Base-by-base conservation (phyloP, 2,888 invertebrate species). In the Lasioglossum vierecki region DNA sequence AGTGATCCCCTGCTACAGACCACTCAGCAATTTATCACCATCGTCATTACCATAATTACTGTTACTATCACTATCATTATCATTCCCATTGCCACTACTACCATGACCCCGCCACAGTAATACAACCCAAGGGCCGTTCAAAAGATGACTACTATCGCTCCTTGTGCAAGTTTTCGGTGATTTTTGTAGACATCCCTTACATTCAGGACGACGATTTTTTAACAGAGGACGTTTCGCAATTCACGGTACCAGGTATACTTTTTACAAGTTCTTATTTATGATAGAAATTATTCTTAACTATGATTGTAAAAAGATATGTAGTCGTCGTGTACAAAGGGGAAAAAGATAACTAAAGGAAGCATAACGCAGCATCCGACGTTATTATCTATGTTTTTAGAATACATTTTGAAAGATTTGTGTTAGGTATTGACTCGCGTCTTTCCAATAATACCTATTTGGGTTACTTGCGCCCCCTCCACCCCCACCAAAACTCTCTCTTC, bases 1-100 rank as follows among this genome's bases (percentile, higher is more conserved):
- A 95, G 95, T 95, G 95, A 95, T 95, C 95, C 93, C 93, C 93
- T 94, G 93, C 94, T 92, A 91, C 77, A 92, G 91, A 93, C 89
- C 87, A 92, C 76, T 80, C 87, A 73, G 88, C 75, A 85, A 88
- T 88, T 79, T 79, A 86, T 77, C 90, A 88, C 80, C 88, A 91
- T 86, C 83, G 84, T 82, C 88, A 89, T 80, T 88, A 87, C 86
- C 84, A 83, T 81, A 83, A 86, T 86, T 87, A 90, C 74, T 86
- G 86, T 88, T 85, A 80, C 76, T 87, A 89, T 91, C 89, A 87
- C 85, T 83, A 83, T 79, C 83, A 86, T 80, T 82, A 86, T 80
- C 89, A 89, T 82, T 88, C 89, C 86, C 88, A 91, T 86, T 88
- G 89, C 85, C 89, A 91, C 88, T 87, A 82, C 84, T 80, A 89